A percentile compares a stretch with the other conserved stretches of the same genome.
Evolutionary conservation across 2,888 invertebrate species (phyloP).

Genomic region (Heterodera filipjevi): DNA sequence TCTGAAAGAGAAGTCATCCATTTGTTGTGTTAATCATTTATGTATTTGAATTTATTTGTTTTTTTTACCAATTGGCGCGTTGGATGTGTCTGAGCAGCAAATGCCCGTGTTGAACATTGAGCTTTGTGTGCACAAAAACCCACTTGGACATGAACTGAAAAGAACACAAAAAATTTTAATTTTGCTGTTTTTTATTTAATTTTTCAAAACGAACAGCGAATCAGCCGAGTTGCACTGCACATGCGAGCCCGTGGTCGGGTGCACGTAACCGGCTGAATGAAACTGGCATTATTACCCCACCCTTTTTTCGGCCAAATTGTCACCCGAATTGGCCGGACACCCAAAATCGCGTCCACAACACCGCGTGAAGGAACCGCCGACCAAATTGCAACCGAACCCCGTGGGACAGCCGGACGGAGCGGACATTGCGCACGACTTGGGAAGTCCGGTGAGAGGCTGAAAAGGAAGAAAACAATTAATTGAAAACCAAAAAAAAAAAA

Average conservation of each 20-base stretch:
- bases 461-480: too few species aligned
- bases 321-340: conserved; percentile 58
- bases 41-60: background rate
- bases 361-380: conserved; percentile 57
- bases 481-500: background rate
- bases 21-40: background rate
- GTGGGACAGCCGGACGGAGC: conserved; percentile 54
- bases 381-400: conserved; percentile 62
- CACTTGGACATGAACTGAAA: conserved; percentile 53
- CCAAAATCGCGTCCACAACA: conserved; percentile 63
- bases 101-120: conserved; percentile 58
- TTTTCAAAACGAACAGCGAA: conserved; percentile 36
- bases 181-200: background rate
- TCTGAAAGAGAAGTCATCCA: conserved; percentile 38
- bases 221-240: conserved; percentile 56
- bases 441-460: conserved; percentile 56
- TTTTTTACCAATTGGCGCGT: conserved; percentile 34
- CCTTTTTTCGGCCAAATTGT: background rate
- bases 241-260: conserved; percentile 51
- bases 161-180: background rate
- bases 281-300: background rate
- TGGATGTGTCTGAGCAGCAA: conserved; percentile 57
- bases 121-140: conserved; percentile 59
- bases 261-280: conserved; percentile 53
- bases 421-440: conserved; percentile 56